Percentiles rank a stretch among this genome's conserved stretches.
Evolutionary conservation across 2,888 invertebrate species (phyloP).

Genomic region (Agrilus biguttatus): DNA sequence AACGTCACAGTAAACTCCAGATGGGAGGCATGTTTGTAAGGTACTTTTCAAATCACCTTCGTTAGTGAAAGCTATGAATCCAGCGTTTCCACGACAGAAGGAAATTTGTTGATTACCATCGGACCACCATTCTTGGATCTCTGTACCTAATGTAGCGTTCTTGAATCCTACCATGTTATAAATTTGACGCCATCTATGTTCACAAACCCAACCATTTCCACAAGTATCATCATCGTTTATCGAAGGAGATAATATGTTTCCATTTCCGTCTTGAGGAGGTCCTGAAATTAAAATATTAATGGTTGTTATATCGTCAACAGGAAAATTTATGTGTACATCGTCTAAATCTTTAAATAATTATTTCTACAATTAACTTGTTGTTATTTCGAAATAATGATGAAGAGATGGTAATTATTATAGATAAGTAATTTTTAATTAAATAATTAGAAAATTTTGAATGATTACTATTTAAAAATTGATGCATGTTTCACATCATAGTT

Average conservation of each 20-base stretch:
- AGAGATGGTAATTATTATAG: too few relatives aligned
- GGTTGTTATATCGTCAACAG: too few relatives aligned
- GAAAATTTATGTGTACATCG: too few relatives aligned
- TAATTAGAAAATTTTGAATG: too few relatives aligned
- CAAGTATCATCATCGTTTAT: slow-evolving; percentile 52
- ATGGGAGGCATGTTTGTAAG: slow-evolving; percentile 55
- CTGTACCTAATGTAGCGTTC: slow-evolving; percentile 46
- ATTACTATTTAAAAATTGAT: too few relatives aligned
- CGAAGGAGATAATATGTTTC: slow-evolving; percentile 48
- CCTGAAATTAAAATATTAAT: slow-evolving; percentile 52
- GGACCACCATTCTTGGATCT: slow-evolving; percentile 62
- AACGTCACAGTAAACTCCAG: slow-evolving; percentile 73
- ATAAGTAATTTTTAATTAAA: too few relatives aligned
- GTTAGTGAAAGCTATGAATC: slow-evolving; percentile 65
- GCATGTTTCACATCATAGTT: too few relatives aligned
- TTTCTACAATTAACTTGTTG: too few relatives aligned
- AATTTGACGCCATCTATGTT: slow-evolving; percentile 75
- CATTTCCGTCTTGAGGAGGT: slow-evolving; percentile 50
- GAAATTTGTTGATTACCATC: slow-evolving; percentile 71
- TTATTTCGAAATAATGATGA: too few relatives aligned
- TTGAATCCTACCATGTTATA: slow-evolving; percentile 66
- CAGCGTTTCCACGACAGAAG: slow-evolving; percentile 57
- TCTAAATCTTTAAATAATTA: too few relatives aligned
- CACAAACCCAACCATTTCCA: slow-evolving; percentile 66
- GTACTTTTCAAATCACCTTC: slow-evolving; percentile 43